Percentiles rank a stretch among this genome's conserved stretches.
Evolutionary conservation across 1,140 invertebrate species (phyloP).

Genomic region (Proales similis): DNA sequence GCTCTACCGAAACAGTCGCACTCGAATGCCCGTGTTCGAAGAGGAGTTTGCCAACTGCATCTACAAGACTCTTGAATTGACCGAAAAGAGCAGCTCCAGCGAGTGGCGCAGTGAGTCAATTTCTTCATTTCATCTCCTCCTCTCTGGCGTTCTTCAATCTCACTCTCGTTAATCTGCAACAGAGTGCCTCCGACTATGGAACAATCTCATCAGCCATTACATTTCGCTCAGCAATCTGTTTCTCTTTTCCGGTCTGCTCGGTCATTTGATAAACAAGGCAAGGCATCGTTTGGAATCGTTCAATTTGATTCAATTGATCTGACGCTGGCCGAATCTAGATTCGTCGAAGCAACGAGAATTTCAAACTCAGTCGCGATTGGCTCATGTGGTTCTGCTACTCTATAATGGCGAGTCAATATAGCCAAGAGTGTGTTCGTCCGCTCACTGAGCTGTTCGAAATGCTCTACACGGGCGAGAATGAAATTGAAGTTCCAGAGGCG

Average conservation of each 20-base stretch:
- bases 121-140: no score
- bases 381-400: constrained; percentile 33
- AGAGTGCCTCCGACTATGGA: constrained; percentile 35
- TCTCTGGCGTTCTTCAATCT: no score
- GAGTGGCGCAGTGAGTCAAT: no score
- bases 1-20: constrained; percentile 7
- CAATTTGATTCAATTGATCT: no score
- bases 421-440: background rate
- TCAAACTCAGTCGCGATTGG: constrained; percentile 32
- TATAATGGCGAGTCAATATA: background rate
- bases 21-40: constrained; percentile 14
- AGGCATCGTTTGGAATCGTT: no score
- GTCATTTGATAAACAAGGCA: no score
- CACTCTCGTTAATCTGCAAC: constrained; percentile 1
- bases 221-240: no score
- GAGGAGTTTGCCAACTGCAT: constrained; percentile 11
- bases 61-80: constrained; percentile 4
- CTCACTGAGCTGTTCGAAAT: constrained; percentile 17
- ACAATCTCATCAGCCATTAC: constrained; percentile 27
- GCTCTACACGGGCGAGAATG: constrained; percentile 5
- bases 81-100: constrained; percentile 30
- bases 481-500: background rate
- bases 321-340: no score
- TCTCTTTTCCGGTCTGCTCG: no score
- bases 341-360: no score